Evolutionary conservation across 2,113 vertebrate genomes (phyloP), one percentile per base, ranked within the genome.

Genomic region (Microcebus lehilahytsara): DNA sequence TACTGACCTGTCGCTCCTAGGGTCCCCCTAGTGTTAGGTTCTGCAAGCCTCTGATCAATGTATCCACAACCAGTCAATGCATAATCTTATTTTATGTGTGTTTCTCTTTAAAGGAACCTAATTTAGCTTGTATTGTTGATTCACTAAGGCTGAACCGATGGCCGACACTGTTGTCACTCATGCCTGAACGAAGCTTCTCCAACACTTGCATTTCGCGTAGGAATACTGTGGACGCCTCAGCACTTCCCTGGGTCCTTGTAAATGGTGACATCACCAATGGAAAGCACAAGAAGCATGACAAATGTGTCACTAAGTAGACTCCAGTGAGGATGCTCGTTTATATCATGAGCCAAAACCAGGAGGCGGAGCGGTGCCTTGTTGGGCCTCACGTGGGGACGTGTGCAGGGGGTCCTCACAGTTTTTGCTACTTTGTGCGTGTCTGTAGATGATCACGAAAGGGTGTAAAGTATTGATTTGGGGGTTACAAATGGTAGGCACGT

Each of bases 341-440:
- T 5, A 20, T 12, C 8, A 7, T 23, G 7, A 6, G 53, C 1
- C 0, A 16, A 11, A 46, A 37, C 14, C 14, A 13, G 16, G 27
- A 51, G 42, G 34, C 2, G 1, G 60, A n/a, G 7, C 1, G 1
- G 9, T 9, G 12, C 88, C 5, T 27, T 66, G 72, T 25, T 10
- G 23, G 10, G 0, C n/a, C 30, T 34, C 13, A 2, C 34, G 8
- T 19, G 3, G 81, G 25, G 13, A 7, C 11, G 0, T 1, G 13
- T 0, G 0, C 2, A 1, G 1, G 0, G 42, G 62, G 6, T 1
- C 5, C 42, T 6, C 7, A 27, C 11, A 22, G 0, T 0, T 27
- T 25, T 23, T 25, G 46, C 4, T 6, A 4, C 37, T 58, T 34
- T 32, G 22, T 2, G 6, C 0, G 10, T 64, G 25, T 64, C 62